phyloP scores from a whole-genome alignment of 2,113 vertebrate genomes.

The Laterallus jamaicensis region DNA sequence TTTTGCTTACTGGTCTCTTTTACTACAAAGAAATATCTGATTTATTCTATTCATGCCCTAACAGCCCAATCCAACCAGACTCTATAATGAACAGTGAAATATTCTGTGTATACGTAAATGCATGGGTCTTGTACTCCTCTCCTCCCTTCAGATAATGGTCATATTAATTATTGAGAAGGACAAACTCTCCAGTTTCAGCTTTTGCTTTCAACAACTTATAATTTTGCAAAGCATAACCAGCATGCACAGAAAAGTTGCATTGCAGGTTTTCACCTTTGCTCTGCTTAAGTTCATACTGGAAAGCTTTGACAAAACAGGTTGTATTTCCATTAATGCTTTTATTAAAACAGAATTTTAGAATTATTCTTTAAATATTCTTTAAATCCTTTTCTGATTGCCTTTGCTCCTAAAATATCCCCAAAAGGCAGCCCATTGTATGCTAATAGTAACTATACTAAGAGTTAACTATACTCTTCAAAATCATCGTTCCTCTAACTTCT shows the following conservation, averaged over 20 bases:
- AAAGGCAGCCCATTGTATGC: neutral
- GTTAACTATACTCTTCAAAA: neutral
- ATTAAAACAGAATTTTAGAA: neutral
- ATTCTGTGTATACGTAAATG: neutral
- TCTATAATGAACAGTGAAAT: neutral
- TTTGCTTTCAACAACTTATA: neutral
- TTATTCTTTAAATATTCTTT: neutral
- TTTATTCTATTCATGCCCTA: neutral
- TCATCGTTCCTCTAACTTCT: neutral
- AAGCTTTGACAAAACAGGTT: neutral
- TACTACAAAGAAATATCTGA: neutral
- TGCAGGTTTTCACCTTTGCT: neutral
- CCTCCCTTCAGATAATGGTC: neutral
- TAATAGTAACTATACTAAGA: no score
- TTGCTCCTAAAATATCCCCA: neutral
- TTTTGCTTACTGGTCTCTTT: neutral
- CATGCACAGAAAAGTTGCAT: neutral
- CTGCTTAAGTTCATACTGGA: neutral
- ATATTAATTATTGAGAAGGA: neutral
- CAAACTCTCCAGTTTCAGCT: neutral
- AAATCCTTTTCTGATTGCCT: neutral
- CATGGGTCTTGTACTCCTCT: neutral
- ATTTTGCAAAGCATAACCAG: neutral
- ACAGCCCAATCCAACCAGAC: neutral
- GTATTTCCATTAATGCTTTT: neutral